Base-by-base conservation (phyloP, 2,113 vertebrate species). In the Dasyornis broadbenti region DNA sequence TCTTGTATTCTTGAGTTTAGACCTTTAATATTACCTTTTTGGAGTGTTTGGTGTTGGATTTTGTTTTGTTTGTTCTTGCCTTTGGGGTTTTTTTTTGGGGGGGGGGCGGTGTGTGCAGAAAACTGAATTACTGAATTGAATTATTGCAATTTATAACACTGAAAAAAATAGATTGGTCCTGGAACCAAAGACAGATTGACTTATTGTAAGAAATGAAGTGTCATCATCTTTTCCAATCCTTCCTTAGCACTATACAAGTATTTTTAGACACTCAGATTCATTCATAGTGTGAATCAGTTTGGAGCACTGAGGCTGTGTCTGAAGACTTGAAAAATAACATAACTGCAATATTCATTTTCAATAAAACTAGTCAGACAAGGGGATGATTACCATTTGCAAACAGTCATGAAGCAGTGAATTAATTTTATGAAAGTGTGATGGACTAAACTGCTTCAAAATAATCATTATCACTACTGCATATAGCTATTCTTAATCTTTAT, bases 321-420 rank as follows among this genome's bases (percentile, higher is more conserved):
- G 71, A 90, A 86, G 40, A 71, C 23, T 59, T 75, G 60, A 88
- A 90, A 95, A 93, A 88, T 70, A 66, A 70, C 28, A 56, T 93
- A 65, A 68, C 33, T 60, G 37, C 61, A 90, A 89, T 71, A 75
- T 88, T 92, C 4, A 69, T 85, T 91, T 94, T 77, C 91, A 90
- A 83, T 90, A 95, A 88, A 94, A 90, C 68, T 59, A 83, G 52
- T 60, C 44, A 93, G 71, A 95, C 64, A 77, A 86, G 88, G 88
- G 27, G 57, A 68, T 87, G 81, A 92, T 92, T 93, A 81, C 19
- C 37, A 88, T 93, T 90, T 93, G n/a, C 72, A 93, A 94, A 90
- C 56, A 77, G 31, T 86, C 56, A n/a, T 77, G 59, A 93, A 88
- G 17, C 8, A 30, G 22, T 64, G 85, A 78, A 92, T 93, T 96